A percentile compares a stretch with the other conserved stretches of the same genome.
Conservation (phyloP, 2,888 invertebrate species). For the Lepeophtheirus nordmannii region DNA sequence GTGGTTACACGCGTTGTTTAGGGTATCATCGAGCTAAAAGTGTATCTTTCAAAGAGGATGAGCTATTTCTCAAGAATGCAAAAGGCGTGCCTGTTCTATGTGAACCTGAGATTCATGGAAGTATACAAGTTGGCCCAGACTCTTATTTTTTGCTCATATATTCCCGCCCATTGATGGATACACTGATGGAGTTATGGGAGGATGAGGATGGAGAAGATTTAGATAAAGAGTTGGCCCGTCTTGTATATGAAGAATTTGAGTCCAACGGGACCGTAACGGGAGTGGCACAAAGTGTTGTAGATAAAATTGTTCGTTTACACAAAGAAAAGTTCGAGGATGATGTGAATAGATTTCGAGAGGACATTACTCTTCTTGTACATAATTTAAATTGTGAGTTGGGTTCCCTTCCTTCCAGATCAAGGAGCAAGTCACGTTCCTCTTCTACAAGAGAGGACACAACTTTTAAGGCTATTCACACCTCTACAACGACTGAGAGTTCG, state of each 20-base stretch:
- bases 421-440: neutral
- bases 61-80: slow-evolving; percentile 53
- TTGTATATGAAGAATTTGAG: slow-evolving; percentile 44
- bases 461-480: neutral
- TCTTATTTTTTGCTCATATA: slow-evolving; percentile 10
- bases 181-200: neutral
- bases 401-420: neutral
- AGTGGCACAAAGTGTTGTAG: slow-evolving; percentile 68
- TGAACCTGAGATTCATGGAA: slow-evolving; percentile 60
- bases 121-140: slow-evolving; percentile 49
- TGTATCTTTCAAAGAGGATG: slow-evolving; percentile 52
- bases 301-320: slow-evolving; percentile 65
- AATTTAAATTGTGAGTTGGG: slow-evolving; percentile 16
- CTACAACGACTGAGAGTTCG: slow-evolving; percentile 23
- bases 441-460: neutral
- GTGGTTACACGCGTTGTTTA: slow-evolving; percentile 44
- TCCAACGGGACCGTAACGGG: slow-evolving; percentile 60
- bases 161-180: neutral
- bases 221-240: slow-evolving; percentile 2
- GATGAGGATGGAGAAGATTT: neutral
- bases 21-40: slow-evolving; percentile 76
- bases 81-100: slow-evolving; percentile 61
- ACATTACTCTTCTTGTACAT: slow-evolving; percentile 18
- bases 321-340: slow-evolving; percentile 1
- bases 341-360: slow-evolving; percentile 9